Percentiles rank a stretch among this genome's conserved stretches.
phyloP scores from a whole-genome alignment of 30 jellyfish, hydroid and myxozoan species.

The Mastigias papua region DNA sequence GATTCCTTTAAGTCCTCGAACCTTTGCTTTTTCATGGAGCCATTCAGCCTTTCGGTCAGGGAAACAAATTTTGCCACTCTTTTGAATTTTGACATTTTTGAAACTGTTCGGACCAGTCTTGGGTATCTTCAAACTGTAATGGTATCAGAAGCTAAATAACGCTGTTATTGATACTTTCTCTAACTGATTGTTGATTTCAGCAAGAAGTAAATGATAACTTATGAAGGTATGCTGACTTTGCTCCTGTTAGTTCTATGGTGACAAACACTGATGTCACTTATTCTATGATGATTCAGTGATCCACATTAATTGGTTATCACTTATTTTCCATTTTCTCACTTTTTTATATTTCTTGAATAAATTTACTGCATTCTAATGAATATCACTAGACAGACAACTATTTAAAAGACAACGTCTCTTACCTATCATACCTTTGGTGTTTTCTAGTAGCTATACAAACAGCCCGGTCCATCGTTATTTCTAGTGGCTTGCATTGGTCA shows the following conservation, averaged over 20 bases:
- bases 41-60: background rate
- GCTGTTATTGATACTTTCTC: background rate
- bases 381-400: too few relatives aligned
- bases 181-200: too few relatives aligned
- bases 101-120: background rate
- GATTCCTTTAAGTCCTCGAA: constrained; percentile 30
- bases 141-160: too few relatives aligned
- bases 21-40: constrained; percentile 4
- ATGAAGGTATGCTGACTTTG: too few relatives aligned
- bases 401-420: background rate
- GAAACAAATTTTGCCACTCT: constrained; percentile 25
- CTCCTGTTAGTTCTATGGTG: too few relatives aligned
- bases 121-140: background rate
- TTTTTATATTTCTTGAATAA: too few relatives aligned
- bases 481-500: background rate
- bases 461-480: background rate
- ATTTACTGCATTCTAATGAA: too few relatives aligned
- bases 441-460: background rate
- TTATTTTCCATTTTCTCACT: too few relatives aligned
- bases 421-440: background rate
- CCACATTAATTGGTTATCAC: too few relatives aligned
- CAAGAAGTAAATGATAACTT: too few relatives aligned
- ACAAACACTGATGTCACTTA: too few relatives aligned
- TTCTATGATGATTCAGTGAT: too few relatives aligned
- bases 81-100: constrained; percentile 51